Base-by-base conservation (phyloP, 2,113 vertebrate genomes). In the Oenanthe oenanthe region DNA sequence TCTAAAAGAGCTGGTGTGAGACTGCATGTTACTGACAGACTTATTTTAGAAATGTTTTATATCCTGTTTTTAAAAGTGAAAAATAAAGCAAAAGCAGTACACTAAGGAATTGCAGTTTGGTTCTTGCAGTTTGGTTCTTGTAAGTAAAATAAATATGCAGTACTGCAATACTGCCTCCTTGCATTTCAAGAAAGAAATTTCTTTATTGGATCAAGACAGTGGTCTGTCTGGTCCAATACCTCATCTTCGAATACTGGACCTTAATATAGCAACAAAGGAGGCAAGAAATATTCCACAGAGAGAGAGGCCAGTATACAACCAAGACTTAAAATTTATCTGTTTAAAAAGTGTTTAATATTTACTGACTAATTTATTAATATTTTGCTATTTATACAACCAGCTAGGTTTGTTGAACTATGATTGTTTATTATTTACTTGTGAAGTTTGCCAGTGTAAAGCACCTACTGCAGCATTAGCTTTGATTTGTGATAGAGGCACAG, bases 21-120 rank as follows among this genome's bases (percentile, higher is more conserved):
- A 95, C 89, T 63, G 36, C 83, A 78, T 86, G 89, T 79, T 89
- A 87, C 83, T 53, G 70, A 93, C 53, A 95, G 86, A 78, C 61
- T 90, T 92, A 91, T 93, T 95, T 93, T 87, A 89, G 60, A 92
- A 93, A 91, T 57, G 12, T 67, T 86, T 89, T 95, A 81, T 75
- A 93, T 32, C 53, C 32, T 80, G 21, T 26, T 74, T 88, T 92
- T 51, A 74, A 90, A 80, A 76, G 48, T 13, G 31, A 36, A 92
- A 90, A 87, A 83, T 48, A 83, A 85, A 92, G 42, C 19, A 81
- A 81, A 92, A 77, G 8, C 28, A 63, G 65, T 67, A 67, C 56
- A 56, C 51, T 77, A 85, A 77, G 38, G 20, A 56, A 61, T 5
- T 68, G 45, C 65, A 89, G 43, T 38, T 77, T 77, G 16, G 32